These are phyloP conservation scores for Labeo rohita DNA, from an alignment of 2,113 vertebrate species.

Conservation along the genomic window DNA sequence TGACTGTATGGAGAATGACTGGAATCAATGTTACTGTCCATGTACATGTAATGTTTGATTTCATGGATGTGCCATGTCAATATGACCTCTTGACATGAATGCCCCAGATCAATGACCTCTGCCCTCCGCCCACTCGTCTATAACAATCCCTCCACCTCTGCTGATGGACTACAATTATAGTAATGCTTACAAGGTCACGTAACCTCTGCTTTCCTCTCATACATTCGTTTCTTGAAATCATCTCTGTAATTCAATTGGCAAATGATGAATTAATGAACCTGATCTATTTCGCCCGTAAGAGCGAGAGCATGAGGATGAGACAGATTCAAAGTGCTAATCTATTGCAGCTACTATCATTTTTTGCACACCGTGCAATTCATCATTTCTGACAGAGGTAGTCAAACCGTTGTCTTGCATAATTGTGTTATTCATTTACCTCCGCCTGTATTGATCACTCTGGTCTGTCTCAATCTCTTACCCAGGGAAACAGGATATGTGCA, in stretches of 20 bases:
- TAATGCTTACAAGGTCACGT: not conserved
- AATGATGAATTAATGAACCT: constrained; percentile 62
- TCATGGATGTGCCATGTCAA: constrained; percentile 36
- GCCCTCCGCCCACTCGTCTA: no score
- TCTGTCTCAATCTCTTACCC: constrained; percentile 60
- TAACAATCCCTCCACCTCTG: not conserved
- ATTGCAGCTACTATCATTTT: constrained; percentile 12
- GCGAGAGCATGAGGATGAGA: constrained; percentile 41
- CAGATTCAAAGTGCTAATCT: constrained; percentile 33
- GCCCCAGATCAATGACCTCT: constrained; percentile 3
- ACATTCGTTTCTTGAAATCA: not conserved
- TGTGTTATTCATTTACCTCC: constrained; percentile 59
- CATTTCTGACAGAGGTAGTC: constrained; percentile 55
- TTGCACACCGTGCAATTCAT: constrained; percentile 59
- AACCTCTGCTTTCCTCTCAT: not conserved
- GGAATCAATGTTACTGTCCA: constrained; percentile 36
- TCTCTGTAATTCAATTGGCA: not conserved
- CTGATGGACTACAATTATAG: not conserved
- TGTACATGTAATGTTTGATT: constrained; percentile 34
- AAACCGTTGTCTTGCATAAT: constrained; percentile 61
- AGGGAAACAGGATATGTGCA: constrained; percentile 49
- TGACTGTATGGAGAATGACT: not conserved
- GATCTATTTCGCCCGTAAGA: constrained; percentile 60
- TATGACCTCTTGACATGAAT: not conserved
- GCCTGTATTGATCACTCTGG: constrained; percentile 58